phyloP scores from a whole-genome alignment of 2,113 vertebrate genomes.

The Zosterops pallidus region DNA sequence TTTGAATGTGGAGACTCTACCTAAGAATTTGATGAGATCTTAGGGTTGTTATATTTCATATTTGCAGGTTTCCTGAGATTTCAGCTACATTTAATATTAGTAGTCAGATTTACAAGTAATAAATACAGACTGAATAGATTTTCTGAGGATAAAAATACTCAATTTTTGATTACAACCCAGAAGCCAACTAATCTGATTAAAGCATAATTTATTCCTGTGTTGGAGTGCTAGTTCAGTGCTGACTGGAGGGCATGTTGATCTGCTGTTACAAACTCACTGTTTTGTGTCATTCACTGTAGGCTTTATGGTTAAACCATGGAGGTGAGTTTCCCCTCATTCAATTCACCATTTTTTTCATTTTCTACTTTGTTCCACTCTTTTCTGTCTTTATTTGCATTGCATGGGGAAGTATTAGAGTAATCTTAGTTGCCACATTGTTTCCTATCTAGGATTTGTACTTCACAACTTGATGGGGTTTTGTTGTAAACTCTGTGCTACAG shows the following conservation, averaged over 20 bases:
- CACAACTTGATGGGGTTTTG: neutral
- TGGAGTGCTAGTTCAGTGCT: neutral
- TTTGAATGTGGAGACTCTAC: neutral
- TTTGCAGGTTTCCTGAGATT: neutral
- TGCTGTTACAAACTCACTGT: neutral
- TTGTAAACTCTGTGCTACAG: neutral
- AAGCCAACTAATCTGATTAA: neutral
- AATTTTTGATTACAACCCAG: neutral
- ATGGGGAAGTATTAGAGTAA: neutral
- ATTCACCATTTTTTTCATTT: neutral
- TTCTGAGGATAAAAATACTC: neutral
- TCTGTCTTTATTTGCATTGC: neutral
- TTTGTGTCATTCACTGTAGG: neutral
- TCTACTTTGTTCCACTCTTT: neutral
- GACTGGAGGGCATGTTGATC: neutral
- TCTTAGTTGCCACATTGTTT: neutral
- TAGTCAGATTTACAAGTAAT: neutral
- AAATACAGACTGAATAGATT: neutral
- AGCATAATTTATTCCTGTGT: neutral
- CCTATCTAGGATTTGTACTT: neutral
- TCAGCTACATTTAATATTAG: neutral
- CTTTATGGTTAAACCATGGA: neutral
- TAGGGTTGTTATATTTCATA: neutral
- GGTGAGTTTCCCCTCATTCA: neutral
- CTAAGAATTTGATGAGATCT: neutral